Percentiles rank a stretch among this genome's conserved stretches.
Evolutionary conservation across 2,888 invertebrate genomes (phyloP).

Genomic region (Tetramorium bicarinatum): DNA sequence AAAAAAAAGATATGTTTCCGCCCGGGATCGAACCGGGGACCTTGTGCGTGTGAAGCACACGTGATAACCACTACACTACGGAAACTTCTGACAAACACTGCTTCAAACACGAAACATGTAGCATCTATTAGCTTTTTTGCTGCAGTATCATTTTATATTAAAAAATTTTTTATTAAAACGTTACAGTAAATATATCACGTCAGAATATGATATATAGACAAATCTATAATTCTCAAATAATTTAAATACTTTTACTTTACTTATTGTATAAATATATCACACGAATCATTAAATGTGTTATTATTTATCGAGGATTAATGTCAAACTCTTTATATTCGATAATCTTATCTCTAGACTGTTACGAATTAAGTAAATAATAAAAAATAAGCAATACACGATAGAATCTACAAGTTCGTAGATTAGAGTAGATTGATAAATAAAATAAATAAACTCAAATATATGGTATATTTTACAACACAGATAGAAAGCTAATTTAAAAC

Average conservation of each 20-base stretch:
- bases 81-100: conserved; percentile 85
- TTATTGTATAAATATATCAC: not conserved
- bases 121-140: not conserved
- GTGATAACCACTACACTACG: conserved; percentile 93
- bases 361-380: not conserved
- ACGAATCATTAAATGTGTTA: not conserved
- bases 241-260: not conserved
- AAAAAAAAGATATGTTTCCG: conserved; percentile 89
- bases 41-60: conserved; percentile 93
- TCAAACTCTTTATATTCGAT: not conserved
- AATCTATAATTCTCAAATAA: not conserved
- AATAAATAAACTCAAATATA: not conserved
- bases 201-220: not conserved
- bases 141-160: not conserved
- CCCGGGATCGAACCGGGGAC: conserved; percentile 96
- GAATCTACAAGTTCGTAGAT: not conserved
- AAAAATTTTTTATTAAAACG: not conserved
- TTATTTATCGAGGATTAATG: not conserved
- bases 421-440: not conserved
- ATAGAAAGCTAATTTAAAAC: not conserved
- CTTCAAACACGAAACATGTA: not conserved
- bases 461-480: not conserved
- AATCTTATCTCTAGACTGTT: not conserved
- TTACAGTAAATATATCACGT: not conserved
- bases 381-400: not conserved